Conservation (phyloP, 2,113 vertebrate species). For the Macroglossus sobrinus region DNA sequence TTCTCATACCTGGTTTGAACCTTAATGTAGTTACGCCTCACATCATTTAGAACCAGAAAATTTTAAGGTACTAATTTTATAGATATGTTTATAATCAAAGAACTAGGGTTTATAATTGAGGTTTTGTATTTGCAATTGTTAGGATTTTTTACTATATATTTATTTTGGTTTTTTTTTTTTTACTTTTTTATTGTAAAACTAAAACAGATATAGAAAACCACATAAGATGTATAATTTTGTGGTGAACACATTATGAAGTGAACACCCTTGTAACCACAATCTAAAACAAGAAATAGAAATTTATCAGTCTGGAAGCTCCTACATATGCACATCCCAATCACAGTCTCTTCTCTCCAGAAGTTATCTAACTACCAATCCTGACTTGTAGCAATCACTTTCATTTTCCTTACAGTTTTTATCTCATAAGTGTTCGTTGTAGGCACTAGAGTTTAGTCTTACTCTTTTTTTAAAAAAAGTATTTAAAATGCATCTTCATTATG, state of each 20-base stretch:
- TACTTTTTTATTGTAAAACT: background rate
- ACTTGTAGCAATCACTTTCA: background rate
- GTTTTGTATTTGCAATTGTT: background rate
- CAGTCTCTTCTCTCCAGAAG: background rate
- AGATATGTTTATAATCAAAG: background rate
- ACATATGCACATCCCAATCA: background rate
- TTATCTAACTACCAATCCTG: background rate
- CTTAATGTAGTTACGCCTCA: background rate
- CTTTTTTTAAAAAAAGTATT: background rate
- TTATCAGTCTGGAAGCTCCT: background rate
- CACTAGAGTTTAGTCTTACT: background rate
- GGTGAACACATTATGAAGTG: background rate
- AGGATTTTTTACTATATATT: background rate
- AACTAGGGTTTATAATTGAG: background rate
- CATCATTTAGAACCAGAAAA: background rate
- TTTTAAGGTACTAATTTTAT: background rate
- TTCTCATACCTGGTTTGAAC: background rate
- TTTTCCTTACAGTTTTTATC: background rate
- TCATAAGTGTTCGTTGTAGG: background rate
- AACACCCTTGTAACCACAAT: background rate
- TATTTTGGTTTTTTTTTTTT: background rate
- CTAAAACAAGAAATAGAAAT: background rate
- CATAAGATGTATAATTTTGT: background rate
- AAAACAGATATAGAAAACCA: background rate
- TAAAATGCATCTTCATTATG: background rate